phyloP scores from a whole-genome alignment of 1,140 invertebrate genomes.

The Drosophila melanica region DNA sequence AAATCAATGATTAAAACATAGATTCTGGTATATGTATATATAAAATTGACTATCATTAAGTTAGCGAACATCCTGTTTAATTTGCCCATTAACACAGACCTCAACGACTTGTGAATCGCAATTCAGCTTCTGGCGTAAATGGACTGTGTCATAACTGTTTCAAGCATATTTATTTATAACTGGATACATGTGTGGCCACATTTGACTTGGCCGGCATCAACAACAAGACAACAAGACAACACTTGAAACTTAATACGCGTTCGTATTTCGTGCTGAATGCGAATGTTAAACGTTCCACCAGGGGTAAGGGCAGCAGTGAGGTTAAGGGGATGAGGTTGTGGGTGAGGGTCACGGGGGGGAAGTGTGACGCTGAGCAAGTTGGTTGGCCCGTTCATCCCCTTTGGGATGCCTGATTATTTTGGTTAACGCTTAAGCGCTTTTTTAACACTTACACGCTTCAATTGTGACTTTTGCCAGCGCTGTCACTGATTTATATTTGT shows the following conservation, averaged over 20 bases:
- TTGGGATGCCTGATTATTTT: constrained; percentile 62
- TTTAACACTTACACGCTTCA: constrained; percentile 82
- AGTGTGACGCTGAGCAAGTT: background rate
- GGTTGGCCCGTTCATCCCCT: constrained; percentile 19
- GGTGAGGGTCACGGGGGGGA: background rate
- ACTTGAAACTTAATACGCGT: constrained; percentile 52
- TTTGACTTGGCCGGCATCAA: constrained; percentile 23
- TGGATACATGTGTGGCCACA: constrained; percentile 66
- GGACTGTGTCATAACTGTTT: constrained; percentile 76
- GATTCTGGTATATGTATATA: background rate
- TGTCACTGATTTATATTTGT: constrained; percentile 72
- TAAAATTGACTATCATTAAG: constrained; percentile 9
- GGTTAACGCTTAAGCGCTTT: constrained; percentile 65
- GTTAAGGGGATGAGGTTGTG: too few relatives aligned
- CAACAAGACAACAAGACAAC: constrained; percentile 23
- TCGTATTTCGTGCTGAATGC: constrained; percentile 48
- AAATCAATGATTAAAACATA: background rate
- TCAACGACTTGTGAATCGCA: constrained; percentile 52
- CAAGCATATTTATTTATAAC: constrained; percentile 78
- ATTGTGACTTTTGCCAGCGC: constrained; percentile 23
- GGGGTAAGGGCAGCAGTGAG: constrained; percentile 3
- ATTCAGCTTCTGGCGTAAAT: constrained; percentile 62
- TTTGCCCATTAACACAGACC: constrained; percentile 26
- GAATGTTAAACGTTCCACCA: constrained; percentile 52
- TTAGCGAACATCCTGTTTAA: constrained; percentile 39